Percentiles rank a stretch among this genome's conserved stretches.
Conservation (phyloP, 2,888 invertebrate genomes). For the Mythimna albipuncta region DNA sequence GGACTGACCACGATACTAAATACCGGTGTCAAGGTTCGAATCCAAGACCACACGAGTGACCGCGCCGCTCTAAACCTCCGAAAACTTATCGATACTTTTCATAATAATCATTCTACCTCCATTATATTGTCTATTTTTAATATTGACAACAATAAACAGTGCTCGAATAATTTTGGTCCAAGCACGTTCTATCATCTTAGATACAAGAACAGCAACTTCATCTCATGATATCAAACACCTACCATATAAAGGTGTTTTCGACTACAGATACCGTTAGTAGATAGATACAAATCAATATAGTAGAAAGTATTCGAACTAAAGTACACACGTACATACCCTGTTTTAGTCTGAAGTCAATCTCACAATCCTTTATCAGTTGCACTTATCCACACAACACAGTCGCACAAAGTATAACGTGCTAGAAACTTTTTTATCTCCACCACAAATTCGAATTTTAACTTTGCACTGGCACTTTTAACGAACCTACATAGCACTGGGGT, state of each 20-base stretch:
- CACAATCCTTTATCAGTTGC: slow-evolving; percentile 81
- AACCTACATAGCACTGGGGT: slow-evolving; percentile 84
- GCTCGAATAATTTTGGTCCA: slow-evolving; percentile 1
- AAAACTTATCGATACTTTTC: slow-evolving; percentile 33
- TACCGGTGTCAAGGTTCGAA: slow-evolving; percentile 68
- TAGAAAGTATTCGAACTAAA: slow-evolving; percentile 63
- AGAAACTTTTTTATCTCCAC: slow-evolving; percentile 76
- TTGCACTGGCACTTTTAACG: slow-evolving; percentile 88
- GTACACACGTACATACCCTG: slow-evolving; percentile 81
- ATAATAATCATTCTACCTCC: slow-evolving; percentile 16
- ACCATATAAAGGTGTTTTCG: slow-evolving; percentile 56
- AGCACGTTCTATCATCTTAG: background rate
- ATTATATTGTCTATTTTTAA: background rate
- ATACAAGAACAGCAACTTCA: slow-evolving; percentile 16
- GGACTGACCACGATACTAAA: slow-evolving; percentile 56
- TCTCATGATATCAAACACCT: slow-evolving; percentile 45
- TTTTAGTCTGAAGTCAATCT: slow-evolving; percentile 77
- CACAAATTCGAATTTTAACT: slow-evolving; percentile 87
- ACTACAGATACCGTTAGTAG: slow-evolving; percentile 65
- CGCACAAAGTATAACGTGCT: slow-evolving; percentile 77
- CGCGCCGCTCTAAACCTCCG: slow-evolving; percentile 46
- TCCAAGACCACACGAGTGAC: slow-evolving; percentile 46
- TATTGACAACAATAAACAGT: background rate
- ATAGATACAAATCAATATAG: slow-evolving; percentile 61
- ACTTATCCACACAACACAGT: slow-evolving; percentile 78